Base-by-base conservation (phyloP, 2,797 vertebrate species). In the Gobionotothen gibberifrons region DNA sequence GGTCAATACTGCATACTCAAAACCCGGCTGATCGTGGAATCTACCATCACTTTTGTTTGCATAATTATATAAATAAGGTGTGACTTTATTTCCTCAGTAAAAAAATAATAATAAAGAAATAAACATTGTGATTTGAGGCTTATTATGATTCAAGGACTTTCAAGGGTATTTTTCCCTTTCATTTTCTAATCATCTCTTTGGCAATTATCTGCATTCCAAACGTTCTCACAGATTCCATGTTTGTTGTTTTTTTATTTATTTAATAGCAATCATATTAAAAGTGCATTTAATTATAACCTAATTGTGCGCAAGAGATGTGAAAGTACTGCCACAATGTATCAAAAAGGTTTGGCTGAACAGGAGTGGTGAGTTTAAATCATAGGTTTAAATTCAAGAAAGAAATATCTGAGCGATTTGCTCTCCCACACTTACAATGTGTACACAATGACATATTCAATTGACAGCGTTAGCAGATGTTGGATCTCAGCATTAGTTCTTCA, bases 101-200 rank as follows among this genome's bases (percentile, higher is more conserved):
- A 78, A 83, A 82, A 61, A 56, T 3, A 21, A 26, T 5, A 26
- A 70, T 74, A 58, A 73, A 84, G 75, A 93, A 90, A 85, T 88
- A 90, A 91, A 92, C 75, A 92, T 87, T 87, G 82, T 81, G 85
- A 92, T 92, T 92, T 87, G 67, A 87, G 82, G 75, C 81, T 91
- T 86, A 92, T 93, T 93, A 91, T 86, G 80, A 85, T 89, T 92
- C 90, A 94, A 93, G 90, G 91, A 93, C 90, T 83, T 92, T 89
- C 89, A 93, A 93, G 89, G 88, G 88, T 88, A 65, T 70, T 86
- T 82, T 79, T 73, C 53, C 53, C 48, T 59, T 82, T 69, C 7
- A 70, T 85, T 90, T 91, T 86, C 76, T 90, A 92, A 93, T 93
- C 79, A 94, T 90, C 77, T 89, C 79, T 80, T 72, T 77, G 81